Conservation (phyloP, 1,140 invertebrate species). For the Aphidius gifuensis region DNA sequence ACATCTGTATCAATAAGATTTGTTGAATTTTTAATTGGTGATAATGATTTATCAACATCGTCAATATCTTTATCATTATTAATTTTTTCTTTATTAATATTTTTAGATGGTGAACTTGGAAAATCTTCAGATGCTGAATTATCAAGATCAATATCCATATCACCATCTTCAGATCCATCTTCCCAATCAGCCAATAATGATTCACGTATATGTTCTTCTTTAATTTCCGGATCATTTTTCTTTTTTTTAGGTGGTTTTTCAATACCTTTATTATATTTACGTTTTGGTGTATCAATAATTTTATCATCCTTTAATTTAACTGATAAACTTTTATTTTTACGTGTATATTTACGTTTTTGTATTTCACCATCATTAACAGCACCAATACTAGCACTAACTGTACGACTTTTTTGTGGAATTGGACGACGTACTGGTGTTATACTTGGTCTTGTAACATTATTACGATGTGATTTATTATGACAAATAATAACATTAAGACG, state of each 20-base stretch:
- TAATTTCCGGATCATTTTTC: slow-evolving; percentile 46
- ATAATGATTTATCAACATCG: slow-evolving; percentile 19
- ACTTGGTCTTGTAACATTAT: slow-evolving; percentile 20
- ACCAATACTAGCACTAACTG: background rate
- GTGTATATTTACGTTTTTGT: slow-evolving; percentile 54
- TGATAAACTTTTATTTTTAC: slow-evolving; percentile 40
- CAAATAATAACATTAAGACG: slow-evolving; percentile 68
- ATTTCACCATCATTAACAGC: slow-evolving; percentile 26
- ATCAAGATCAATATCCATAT: slow-evolving; percentile 28
- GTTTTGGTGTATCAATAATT: slow-evolving; percentile 34
- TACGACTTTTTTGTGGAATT: slow-evolving; percentile 30
- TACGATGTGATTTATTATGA: slow-evolving; percentile 65
- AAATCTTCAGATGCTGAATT: slow-evolving; percentile 20
- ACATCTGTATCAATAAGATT: background rate
- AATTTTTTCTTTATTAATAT: slow-evolving; percentile 17
- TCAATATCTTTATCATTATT: slow-evolving; percentile 34
- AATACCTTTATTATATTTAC: slow-evolving; percentile 39
- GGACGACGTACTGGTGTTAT: slow-evolving; percentile 22
- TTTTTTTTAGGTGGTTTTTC: slow-evolving; percentile 47
- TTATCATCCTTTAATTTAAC: slow-evolving; percentile 29
- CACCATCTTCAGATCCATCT: slow-evolving; percentile 42
- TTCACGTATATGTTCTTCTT: slow-evolving; percentile 26
- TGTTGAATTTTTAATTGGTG: background rate
- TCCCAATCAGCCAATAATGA: slow-evolving; percentile 52
- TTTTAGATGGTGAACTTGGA: slow-evolving; percentile 16